phyloP scores from a whole-genome alignment of 2,888 invertebrate species.

The Apamea epomidion region DNA sequence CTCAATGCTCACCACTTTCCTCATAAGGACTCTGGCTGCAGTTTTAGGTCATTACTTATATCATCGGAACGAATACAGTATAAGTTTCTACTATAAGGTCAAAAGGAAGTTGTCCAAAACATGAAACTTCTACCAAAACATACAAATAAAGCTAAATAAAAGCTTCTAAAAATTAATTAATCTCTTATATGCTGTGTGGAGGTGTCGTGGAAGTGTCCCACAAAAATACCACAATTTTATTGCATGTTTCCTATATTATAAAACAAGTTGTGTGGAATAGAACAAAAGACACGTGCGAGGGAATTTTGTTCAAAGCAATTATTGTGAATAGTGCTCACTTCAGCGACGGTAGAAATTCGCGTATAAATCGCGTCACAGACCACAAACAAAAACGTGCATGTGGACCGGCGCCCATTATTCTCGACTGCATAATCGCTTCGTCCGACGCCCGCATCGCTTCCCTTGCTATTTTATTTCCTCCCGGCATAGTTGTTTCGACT shows the following conservation, averaged over 20 bases:
- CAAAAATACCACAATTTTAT: constrained; percentile 47
- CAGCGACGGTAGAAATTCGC: constrained; percentile 89
- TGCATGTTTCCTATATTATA: constrained; percentile 45
- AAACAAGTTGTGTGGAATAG: constrained; percentile 54
- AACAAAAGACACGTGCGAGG: constrained; percentile 83
- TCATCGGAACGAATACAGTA: neutral
- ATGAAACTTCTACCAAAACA: neutral
- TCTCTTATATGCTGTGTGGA: neutral
- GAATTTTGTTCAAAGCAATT: constrained; percentile 89
- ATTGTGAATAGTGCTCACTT: constrained; percentile 90
- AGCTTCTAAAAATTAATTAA: neutral
- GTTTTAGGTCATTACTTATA: neutral
- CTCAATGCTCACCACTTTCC: neutral
- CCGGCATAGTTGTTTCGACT: constrained; percentile 88
- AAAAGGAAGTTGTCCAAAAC: neutral
- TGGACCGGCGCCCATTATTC: constrained; percentile 90
- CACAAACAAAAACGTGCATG: constrained; percentile 91
- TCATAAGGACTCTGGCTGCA: neutral
- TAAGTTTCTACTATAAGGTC: neutral
- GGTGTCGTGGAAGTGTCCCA: constrained; percentile 16
- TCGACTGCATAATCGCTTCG: constrained; percentile 91
- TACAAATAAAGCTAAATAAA: neutral
- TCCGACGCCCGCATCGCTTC: constrained; percentile 90
- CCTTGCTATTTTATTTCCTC: constrained; percentile 90
- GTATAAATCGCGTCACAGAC: constrained; percentile 91